phyloP scores from a whole-genome alignment of 2,888 invertebrate genomes.

The Acleris cristana region DNA sequence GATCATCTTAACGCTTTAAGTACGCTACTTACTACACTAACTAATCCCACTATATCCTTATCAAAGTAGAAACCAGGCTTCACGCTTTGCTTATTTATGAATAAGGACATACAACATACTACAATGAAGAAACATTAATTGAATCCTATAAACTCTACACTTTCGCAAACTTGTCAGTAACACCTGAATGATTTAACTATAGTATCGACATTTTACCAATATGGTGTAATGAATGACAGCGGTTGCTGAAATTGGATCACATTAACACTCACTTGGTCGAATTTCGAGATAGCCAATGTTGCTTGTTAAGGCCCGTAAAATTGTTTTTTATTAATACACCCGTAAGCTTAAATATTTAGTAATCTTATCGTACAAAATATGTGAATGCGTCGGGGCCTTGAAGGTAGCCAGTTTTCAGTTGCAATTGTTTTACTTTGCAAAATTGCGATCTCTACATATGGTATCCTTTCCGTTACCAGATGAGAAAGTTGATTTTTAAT shows the following conservation, averaged over 20 bases:
- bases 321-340: slow-evolving; percentile 19
- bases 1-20: too few species aligned
- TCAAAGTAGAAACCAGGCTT: too few species aligned
- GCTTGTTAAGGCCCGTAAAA: slow-evolving; percentile 32
- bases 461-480: slow-evolving; percentile 5
- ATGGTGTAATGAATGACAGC: slow-evolving; percentile 3
- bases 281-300: slow-evolving; percentile 2
- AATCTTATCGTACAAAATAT: slow-evolving; percentile 12
- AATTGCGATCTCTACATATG: slow-evolving; percentile 15
- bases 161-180: neutral
- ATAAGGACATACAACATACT: too few species aligned
- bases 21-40: too few species aligned
- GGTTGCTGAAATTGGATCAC: slow-evolving; percentile 29
- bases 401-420: slow-evolving; percentile 26
- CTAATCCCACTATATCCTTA: too few species aligned
- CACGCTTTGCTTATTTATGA: too few species aligned
- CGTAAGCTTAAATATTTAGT: slow-evolving; percentile 15
- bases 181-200: neutral
- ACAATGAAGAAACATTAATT: neutral
- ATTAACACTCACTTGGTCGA: slow-evolving; percentile 18
- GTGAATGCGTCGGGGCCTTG: slow-evolving; percentile 20
- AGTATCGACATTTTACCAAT: slow-evolving; percentile 3
- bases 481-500: slow-evolving; percentile 7
- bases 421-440: slow-evolving; percentile 15
- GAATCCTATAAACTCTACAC: neutral